Conservation (phyloP, 2,113 vertebrate genomes). For the Illadopsis cleaveri region DNA sequence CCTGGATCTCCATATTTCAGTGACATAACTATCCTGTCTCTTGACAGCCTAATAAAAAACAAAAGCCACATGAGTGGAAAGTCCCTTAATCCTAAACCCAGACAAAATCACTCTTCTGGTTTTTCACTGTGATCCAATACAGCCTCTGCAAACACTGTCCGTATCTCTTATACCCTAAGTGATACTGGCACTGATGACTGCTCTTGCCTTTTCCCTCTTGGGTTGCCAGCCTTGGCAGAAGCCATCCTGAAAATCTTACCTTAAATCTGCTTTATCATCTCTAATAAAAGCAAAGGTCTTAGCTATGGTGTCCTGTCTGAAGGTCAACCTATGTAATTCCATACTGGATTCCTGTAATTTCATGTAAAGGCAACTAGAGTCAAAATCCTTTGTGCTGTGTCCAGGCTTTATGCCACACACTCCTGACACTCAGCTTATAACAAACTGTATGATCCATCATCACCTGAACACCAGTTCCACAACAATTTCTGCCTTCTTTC, state of each 20-base stretch:
- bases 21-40: not conserved
- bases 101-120: not conserved
- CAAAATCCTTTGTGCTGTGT: not conserved
- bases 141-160: not conserved
- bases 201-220: not conserved
- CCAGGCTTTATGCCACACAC: not conserved
- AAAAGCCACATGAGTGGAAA: not conserved
- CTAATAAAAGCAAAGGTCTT: not conserved
- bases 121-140: not conserved
- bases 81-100: not conserved
- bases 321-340: not conserved
- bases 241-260: not conserved
- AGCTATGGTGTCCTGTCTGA: not conserved
- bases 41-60: not conserved
- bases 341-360: not conserved
- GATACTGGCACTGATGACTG: not conserved
- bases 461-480: not conserved
- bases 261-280: not conserved
- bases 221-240: not conserved
- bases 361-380: not conserved
- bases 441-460: not conserved
- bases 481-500: conserved; percentile 4
- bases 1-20: not conserved
- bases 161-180: not conserved
- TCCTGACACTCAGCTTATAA: not conserved